Conservation (phyloP, 1,140 invertebrate genomes). For the Hycleus phaleratus region DNA sequence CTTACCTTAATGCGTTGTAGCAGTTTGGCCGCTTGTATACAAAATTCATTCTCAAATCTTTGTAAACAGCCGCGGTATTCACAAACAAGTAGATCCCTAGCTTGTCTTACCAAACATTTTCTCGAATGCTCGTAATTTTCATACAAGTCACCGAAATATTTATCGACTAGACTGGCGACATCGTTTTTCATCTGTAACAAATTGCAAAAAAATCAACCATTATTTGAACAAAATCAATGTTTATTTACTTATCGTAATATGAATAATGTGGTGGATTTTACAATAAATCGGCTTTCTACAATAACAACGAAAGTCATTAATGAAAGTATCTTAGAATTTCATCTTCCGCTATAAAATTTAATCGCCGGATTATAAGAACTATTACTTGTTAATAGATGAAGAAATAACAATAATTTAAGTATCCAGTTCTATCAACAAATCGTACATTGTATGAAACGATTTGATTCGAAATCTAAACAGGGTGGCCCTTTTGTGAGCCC, state of each 20-base stretch:
- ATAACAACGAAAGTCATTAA: no score
- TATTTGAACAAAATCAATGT: background rate
- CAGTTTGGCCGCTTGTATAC: conserved; percentile 52
- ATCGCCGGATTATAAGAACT: no score
- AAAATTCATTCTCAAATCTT: conserved; percentile 55
- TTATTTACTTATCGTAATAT: background rate
- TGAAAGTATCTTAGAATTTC: no score
- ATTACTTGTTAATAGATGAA: no score
- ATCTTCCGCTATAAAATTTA: no score
- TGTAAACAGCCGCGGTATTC: conserved; percentile 55
- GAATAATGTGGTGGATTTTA: no score
- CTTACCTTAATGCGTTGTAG: conserved; percentile 38
- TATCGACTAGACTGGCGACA: conserved; percentile 51
- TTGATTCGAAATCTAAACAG: no score
- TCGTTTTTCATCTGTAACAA: conserved; percentile 45
- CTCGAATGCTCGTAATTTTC: conserved; percentile 49
- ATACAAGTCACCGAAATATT: conserved; percentile 53
- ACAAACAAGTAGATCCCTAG: conserved; percentile 57
- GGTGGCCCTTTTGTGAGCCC: no score
- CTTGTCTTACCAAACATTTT: conserved; percentile 55
- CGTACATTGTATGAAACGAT: no score
- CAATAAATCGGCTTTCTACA: no score
- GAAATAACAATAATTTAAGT: no score
- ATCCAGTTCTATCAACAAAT: no score
- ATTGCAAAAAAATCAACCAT: conserved; percentile 6